Evolutionary conservation across 2,113 vertebrate genomes (phyloP).

Genomic region (Nipponia nippon): DNA sequence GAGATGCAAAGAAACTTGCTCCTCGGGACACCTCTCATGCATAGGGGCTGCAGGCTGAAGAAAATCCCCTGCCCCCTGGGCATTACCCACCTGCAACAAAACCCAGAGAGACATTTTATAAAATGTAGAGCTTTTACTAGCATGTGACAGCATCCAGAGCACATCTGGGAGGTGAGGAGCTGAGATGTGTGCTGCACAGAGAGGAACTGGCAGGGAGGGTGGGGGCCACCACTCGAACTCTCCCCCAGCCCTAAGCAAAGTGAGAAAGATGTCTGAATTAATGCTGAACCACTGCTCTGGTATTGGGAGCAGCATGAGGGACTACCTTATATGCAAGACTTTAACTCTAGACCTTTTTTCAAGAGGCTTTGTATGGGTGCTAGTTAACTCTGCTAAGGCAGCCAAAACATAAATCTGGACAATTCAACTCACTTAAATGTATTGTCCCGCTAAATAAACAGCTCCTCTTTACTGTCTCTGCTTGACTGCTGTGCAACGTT

Average conservation of each 20-base stretch:
- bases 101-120: not conserved
- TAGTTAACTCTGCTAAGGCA: not conserved
- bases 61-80: not conserved
- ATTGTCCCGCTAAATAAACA: not conserved
- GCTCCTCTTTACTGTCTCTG: not conserved
- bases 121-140: not conserved
- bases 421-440: not conserved
- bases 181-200: not conserved
- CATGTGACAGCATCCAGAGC: not conserved
- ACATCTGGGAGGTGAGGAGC: not conserved
- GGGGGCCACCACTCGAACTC: not conserved
- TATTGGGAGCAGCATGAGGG: not conserved
- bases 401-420: not conserved
- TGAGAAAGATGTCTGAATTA: not conserved
- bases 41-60: not conserved
- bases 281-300: not conserved
- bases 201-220: not conserved
- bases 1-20: not conserved
- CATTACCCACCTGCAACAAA: not conserved
- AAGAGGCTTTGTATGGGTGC: not conserved
- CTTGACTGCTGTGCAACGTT: not conserved
- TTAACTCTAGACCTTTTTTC: not conserved
- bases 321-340: not conserved
- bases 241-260: not conserved
- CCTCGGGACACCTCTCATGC: not conserved